Conservation (phyloP, 64 coral and sea anemone species). For the Exaiptasia diaphana region DNA sequence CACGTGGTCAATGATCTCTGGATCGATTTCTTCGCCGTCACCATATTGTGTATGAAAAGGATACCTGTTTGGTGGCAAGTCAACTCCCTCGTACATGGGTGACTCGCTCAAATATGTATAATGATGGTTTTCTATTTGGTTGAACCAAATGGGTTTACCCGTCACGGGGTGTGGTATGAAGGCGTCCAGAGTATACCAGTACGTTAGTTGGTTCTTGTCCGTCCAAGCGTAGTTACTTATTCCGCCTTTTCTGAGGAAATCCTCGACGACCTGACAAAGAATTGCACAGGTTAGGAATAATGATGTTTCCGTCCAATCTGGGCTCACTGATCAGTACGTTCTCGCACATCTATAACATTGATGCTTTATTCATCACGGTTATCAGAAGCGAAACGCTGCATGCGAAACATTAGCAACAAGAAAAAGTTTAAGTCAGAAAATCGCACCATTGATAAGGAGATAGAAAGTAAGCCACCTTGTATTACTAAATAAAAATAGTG, state of each 20-base stretch:
- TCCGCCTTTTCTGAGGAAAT: slow-evolving; percentile 31
- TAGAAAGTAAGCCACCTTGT: too few species aligned
- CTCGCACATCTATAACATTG: too few species aligned
- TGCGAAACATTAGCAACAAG: too few species aligned
- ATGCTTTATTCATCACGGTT: too few species aligned
- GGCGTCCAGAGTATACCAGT: slow-evolving; percentile 67
- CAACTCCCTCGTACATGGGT: slow-evolving; percentile 66
- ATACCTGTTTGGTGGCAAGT: slow-evolving; percentile 54
- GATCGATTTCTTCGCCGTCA: slow-evolving; percentile 75
- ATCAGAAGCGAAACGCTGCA: too few species aligned
- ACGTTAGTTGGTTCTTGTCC: slow-evolving; percentile 31
- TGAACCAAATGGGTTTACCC: slow-evolving; percentile 85
- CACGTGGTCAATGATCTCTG: slow-evolving; percentile 69
- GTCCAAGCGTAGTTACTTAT: slow-evolving; percentile 59
- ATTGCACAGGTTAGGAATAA: too few species aligned
- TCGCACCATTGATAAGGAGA: too few species aligned
- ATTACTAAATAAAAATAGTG: too few species aligned
- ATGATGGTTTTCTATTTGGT: slow-evolving; percentile 66
- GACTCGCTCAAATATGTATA: slow-evolving; percentile 74
- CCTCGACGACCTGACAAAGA: slow-evolving; percentile 78
- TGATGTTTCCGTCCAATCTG: too few species aligned
- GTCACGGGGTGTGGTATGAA: slow-evolving; percentile 65
- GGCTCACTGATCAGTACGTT: too few species aligned
- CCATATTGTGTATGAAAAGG: slow-evolving; percentile 70
- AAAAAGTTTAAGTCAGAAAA: too few species aligned